phyloP scores from a whole-genome alignment of 2,888 invertebrate species.

The Apodemia mormo region DNA sequence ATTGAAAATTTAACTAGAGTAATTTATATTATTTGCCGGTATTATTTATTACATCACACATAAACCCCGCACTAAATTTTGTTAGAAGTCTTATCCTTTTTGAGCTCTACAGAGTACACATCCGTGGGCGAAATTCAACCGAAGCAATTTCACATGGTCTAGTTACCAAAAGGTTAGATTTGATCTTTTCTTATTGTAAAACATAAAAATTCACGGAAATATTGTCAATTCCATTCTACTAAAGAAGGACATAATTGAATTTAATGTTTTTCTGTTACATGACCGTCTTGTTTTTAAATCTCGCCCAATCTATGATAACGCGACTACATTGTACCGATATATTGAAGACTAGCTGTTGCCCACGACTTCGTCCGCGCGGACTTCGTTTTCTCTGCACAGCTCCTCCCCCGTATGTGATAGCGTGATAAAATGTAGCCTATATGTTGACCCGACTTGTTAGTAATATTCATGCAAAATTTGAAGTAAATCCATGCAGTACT shows the following conservation, averaged over 20 bases:
- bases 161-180: conserved; percentile 9
- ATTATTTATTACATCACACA: background rate
- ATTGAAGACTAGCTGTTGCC: no score
- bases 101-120: background rate
- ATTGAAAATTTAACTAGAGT: background rate
- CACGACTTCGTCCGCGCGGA: no score
- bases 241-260: background rate
- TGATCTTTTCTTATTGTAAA: conserved; percentile 3
- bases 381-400: no score
- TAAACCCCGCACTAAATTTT: background rate
- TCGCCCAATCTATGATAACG: no score
- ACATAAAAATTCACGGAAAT: background rate
- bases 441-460: no score
- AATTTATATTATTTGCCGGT: background rate
- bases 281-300: background rate
- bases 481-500: no score
- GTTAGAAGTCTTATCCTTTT: conserved; percentile 2
- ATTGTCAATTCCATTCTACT: background rate
- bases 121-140: background rate
- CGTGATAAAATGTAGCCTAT: no score
- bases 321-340: no score
- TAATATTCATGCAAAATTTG: no score
- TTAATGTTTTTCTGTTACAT: background rate
- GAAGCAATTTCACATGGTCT: conserved; percentile 1
- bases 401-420: no score